Conservation (phyloP, 2,113 vertebrate species). For the Atherinomorus stipes region DNA sequence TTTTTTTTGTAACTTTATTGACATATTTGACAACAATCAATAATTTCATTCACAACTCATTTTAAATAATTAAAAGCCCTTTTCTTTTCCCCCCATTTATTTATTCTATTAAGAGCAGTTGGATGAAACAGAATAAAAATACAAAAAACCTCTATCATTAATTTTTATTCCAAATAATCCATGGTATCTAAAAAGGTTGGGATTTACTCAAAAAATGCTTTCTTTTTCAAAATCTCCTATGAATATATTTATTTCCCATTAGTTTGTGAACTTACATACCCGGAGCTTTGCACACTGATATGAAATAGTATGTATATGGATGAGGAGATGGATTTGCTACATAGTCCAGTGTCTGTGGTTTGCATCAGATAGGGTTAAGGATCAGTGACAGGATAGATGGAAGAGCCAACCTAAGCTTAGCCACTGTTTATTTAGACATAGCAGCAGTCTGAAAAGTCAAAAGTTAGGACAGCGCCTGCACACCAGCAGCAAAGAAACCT, state of each 20-base stretch:
- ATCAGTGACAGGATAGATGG: constrained; percentile 65
- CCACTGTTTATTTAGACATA: constrained; percentile 75
- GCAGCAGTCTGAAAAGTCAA: constrained; percentile 74
- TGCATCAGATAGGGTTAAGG: constrained; percentile 74
- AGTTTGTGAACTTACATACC: constrained; percentile 15
- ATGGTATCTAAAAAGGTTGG: constrained; percentile 1
- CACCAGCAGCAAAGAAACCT: constrained; percentile 54
- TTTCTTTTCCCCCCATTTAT: neutral
- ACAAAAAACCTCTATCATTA: neutral
- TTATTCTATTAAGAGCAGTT: too few relatives aligned
- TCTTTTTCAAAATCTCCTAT: constrained; percentile 15
- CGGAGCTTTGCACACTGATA: constrained; percentile 7
- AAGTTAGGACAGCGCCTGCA: constrained; percentile 62
- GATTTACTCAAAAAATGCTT: constrained; percentile 16
- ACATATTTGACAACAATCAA: constrained; percentile 67
- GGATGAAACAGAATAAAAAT: constrained; percentile 48
- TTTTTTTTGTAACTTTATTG: constrained; percentile 64
- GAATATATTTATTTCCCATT: constrained; percentile 12
- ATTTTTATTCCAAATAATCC: too few relatives aligned
- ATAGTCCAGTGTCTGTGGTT: constrained; percentile 29
- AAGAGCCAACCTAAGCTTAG: constrained; percentile 62
- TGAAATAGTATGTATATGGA: constrained; percentile 7
- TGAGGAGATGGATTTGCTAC: constrained; percentile 14
- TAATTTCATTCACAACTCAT: constrained; percentile 60
- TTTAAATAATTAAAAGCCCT: constrained; percentile 59